These are phyloP conservation scores for Pseudeuparius sepicola DNA, from an alignment of 2,888 invertebrate genomes.

Conservation along the genomic window DNA sequence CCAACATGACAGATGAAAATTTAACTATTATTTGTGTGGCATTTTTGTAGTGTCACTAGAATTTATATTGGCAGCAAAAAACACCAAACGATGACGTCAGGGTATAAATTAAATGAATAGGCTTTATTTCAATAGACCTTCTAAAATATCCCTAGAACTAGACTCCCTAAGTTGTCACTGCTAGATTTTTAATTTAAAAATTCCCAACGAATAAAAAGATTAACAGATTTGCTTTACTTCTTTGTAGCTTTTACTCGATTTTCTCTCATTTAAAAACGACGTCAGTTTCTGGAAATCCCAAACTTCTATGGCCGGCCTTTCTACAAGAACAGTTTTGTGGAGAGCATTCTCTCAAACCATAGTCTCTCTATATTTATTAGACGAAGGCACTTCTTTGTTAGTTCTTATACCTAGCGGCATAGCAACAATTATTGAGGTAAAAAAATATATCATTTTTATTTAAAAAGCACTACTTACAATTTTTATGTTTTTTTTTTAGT, in stretches of 20 bases:
- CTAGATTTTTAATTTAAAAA: too few relatives aligned
- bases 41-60: too few relatives aligned
- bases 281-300: conserved; percentile 88
- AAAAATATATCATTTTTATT: conserved; percentile 6
- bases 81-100: too few relatives aligned
- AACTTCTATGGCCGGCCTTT: conserved; percentile 79
- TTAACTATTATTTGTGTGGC: too few relatives aligned
- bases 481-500: conserved; percentile 39
- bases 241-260: conserved; percentile 88
- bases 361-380: conserved; percentile 84
- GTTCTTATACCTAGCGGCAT: conserved; percentile 81
- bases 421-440: conserved; percentile 81
- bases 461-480: background rate
- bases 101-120: too few relatives aligned
- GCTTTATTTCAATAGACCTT: too few relatives aligned
- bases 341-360: conserved; percentile 85
- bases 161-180: too few relatives aligned
- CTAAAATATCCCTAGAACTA: too few relatives aligned
- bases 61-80: too few relatives aligned
- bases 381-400: conserved; percentile 84
- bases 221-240: too few relatives aligned
- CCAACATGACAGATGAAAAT: too few relatives aligned
- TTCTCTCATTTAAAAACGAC: conserved; percentile 96
- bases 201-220: too few relatives aligned
- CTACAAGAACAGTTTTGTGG: conserved; percentile 85